Evolutionary conservation across 2,113 vertebrate species (phyloP).

Genomic region (Megalops atlanticus): DNA sequence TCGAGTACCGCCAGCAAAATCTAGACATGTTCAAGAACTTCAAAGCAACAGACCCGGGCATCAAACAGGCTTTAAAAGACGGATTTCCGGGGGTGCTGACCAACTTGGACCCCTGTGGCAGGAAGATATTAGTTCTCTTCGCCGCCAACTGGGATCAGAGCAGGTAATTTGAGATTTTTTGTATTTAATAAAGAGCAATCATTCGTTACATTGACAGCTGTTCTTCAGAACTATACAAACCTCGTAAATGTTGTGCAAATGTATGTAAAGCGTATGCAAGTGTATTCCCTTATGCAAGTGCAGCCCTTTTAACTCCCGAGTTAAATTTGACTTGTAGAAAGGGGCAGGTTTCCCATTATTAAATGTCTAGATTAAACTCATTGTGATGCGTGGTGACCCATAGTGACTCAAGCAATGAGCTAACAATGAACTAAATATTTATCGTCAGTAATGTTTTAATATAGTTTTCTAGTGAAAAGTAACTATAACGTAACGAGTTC

Average conservation of each 20-base stretch:
- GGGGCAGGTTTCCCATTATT: too few relatives aligned
- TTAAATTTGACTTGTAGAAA: too few relatives aligned
- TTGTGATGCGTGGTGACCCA: too few relatives aligned
- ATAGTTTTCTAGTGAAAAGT: too few relatives aligned
- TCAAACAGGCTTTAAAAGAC: slow-evolving; percentile 96
- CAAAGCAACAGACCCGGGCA: slow-evolving; percentile 95
- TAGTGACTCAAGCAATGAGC: too few relatives aligned
- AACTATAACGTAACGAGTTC: too few relatives aligned
- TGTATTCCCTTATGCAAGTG: too few relatives aligned
- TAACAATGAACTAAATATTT: too few relatives aligned
- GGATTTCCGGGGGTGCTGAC: slow-evolving; percentile 94
- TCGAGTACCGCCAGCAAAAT: slow-evolving; percentile 97
- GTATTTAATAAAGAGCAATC: background rate
- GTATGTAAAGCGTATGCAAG: too few relatives aligned
- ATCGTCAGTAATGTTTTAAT: too few relatives aligned
- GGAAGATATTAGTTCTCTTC: slow-evolving; percentile 94
- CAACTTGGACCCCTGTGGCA: slow-evolving; percentile 93
- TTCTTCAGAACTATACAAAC: slow-evolving; percentile 52
- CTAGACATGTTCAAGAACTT: slow-evolving; percentile 99
- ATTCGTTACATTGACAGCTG: slow-evolving; percentile 36
- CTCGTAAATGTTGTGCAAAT: background rate
- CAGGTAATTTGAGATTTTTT: slow-evolving; percentile 76
- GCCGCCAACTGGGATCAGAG: slow-evolving; percentile 99
- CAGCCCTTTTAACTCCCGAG: too few relatives aligned
- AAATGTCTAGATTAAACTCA: too few relatives aligned